Evolutionary conservation across 2,888 invertebrate genomes (phyloP).

Genomic region (Eurytoma californica): DNA sequence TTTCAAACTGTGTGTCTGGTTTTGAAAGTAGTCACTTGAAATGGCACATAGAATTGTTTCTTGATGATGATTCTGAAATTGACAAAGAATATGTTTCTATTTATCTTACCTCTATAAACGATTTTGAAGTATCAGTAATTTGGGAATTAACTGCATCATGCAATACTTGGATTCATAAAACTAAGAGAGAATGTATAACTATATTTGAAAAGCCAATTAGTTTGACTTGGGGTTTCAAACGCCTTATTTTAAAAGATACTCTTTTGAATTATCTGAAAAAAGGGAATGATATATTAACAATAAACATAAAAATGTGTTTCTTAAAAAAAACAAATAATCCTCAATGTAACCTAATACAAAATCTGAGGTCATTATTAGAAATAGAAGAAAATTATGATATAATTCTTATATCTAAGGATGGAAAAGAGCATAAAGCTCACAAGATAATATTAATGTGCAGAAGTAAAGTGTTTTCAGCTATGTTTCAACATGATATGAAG

Average conservation of each 20-base stretch:
- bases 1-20: background rate
- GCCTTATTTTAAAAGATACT: background rate
- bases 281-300: background rate
- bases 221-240: background rate
- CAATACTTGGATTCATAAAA: too few species aligned
- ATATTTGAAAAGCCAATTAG: background rate
- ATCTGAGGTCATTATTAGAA: background rate
- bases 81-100: background rate
- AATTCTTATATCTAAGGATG: background rate
- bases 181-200: too few species aligned
- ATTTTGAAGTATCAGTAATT: too few species aligned
- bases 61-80: background rate
- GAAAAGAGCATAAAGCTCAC: background rate
- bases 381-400: background rate
- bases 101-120: background rate
- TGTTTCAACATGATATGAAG: slow-evolving; percentile 18
- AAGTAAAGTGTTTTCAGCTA: slow-evolving; percentile 24
- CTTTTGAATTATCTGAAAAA: background rate
- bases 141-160: too few species aligned
- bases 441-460: background rate
- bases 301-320: background rate
- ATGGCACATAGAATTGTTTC: background rate
- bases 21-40: too few species aligned
- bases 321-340: background rate
- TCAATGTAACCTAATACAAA: background rate